These are phyloP conservation scores for Hydropsyche betteni DNA, from an alignment of 2,888 invertebrate genomes.

Conservation along the genomic window DNA sequence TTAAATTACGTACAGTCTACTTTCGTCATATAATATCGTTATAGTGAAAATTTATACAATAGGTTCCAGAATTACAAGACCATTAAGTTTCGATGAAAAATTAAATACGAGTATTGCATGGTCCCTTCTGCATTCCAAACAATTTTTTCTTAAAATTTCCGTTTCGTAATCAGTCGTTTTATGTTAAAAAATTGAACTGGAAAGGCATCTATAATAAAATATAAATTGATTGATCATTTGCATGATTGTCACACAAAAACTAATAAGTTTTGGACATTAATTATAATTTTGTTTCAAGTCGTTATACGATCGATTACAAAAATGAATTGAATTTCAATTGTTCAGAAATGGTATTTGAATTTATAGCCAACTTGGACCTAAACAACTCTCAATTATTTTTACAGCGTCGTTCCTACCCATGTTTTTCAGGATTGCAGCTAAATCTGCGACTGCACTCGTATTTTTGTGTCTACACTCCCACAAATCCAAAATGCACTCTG, in stretches of 20 bases:
- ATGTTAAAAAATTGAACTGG: neutral
- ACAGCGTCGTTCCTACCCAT: slow-evolving; percentile 83
- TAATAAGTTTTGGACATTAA: neutral
- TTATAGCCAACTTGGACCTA: slow-evolving; percentile 64
- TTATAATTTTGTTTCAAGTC: neutral
- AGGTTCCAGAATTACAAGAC: neutral
- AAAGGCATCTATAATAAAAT: neutral
- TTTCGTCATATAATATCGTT: neutral
- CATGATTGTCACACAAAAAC: slow-evolving; percentile 19
- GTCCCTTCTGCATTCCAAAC: slow-evolving; percentile 5
- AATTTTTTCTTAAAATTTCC: neutral
- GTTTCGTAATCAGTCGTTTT: slow-evolving; percentile 13
- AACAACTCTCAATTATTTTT: slow-evolving; percentile 71
- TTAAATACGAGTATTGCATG: slow-evolving; percentile 3
- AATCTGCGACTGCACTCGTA: slow-evolving; percentile 81
- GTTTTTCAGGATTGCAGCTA: slow-evolving; percentile 77
- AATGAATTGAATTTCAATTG: neutral
- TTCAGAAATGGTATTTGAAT: neutral
- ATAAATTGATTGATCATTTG: neutral
- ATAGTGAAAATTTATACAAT: neutral
- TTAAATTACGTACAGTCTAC: slow-evolving; percentile 37
- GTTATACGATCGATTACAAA: neutral
- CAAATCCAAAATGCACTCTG: slow-evolving; percentile 93
- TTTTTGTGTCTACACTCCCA: slow-evolving; percentile 94
- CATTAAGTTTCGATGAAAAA: slow-evolving; percentile 1